phyloP scores from a whole-genome alignment of 2,113 vertebrate genomes.

The Microcebus griseorufus region DNA sequence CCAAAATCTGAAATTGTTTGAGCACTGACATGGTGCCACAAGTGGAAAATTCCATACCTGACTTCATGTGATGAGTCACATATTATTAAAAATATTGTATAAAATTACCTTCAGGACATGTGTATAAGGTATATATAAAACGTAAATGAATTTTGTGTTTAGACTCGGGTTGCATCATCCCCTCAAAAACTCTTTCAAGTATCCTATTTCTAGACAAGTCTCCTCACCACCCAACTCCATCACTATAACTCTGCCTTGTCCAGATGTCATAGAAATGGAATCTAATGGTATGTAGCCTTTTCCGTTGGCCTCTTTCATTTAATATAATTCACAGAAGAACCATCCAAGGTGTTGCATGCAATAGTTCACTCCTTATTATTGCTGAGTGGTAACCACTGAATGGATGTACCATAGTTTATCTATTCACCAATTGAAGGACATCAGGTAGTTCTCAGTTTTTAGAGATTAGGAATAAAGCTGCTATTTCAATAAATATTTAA shows the following conservation, averaged over 20 bases:
- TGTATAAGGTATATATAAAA: neutral
- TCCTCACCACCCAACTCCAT: neutral
- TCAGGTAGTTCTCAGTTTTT: neutral
- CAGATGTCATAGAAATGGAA: neutral
- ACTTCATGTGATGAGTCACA: neutral
- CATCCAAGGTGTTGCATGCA: neutral
- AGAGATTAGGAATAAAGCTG: neutral
- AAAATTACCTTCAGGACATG: neutral
- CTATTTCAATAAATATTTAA: neutral
- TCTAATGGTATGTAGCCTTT: neutral
- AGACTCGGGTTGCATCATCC: neutral
- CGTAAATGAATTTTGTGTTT: neutral
- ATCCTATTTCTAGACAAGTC: neutral
- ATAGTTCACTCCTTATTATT: neutral
- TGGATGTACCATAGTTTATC: neutral
- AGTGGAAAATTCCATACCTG: neutral
- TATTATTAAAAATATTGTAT: neutral
- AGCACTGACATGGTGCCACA: neutral
- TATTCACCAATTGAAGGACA: neutral
- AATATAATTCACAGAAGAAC: neutral
- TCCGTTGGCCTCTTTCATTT: neutral
- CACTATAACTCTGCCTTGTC: neutral
- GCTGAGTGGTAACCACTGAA: neutral
- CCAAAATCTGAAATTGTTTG: neutral
- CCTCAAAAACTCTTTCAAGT: neutral